Evolutionary conservation across 1,140 invertebrate species (phyloP).

Genomic region (Saxidomus purpurata): DNA sequence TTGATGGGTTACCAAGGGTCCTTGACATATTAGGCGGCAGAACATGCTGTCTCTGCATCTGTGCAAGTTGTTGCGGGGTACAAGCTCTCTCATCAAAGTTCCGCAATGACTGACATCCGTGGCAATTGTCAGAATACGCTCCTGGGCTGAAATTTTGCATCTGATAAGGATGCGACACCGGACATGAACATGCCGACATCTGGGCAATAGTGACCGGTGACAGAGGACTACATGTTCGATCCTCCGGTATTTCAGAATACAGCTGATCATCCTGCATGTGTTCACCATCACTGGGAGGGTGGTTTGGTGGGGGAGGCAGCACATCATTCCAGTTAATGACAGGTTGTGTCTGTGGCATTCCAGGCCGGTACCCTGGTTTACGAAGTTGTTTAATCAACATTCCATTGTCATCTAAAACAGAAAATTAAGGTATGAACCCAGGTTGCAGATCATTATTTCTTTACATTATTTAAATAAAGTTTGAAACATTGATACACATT

Average conservation of each 20-base stretch:
- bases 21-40: slow-evolving; percentile 33
- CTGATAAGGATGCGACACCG: slow-evolving; percentile 70
- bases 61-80: slow-evolving; percentile 48
- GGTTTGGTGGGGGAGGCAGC: slow-evolving; percentile 92
- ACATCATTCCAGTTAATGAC: slow-evolving; percentile 91
- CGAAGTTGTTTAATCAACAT: slow-evolving; percentile 79
- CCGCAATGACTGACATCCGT: slow-evolving; percentile 55
- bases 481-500: too few relatives aligned
- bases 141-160: slow-evolving; percentile 4
- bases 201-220: slow-evolving; percentile 75
- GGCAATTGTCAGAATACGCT: slow-evolving; percentile 53
- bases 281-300: slow-evolving; percentile 88
- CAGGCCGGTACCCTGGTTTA: slow-evolving; percentile 81
- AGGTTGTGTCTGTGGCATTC: slow-evolving; percentile 69
- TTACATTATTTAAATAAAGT: too few relatives aligned
- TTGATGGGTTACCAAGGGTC: not conserved
- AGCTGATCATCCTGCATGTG: slow-evolving; percentile 55
- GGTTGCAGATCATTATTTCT: too few relatives aligned
- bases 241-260: slow-evolving; percentile 78
- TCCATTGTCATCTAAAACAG: slow-evolving; percentile 83
- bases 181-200: slow-evolving; percentile 78
- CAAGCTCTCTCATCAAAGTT: slow-evolving; percentile 57
- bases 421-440: too few relatives aligned
- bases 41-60: slow-evolving; percentile 50
- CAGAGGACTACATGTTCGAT: slow-evolving; percentile 66